Evolutionary conservation across 2,888 invertebrate genomes (phyloP), one percentile per base, ranked within the genome.

Genomic region (Xestia ashworthii): DNA sequence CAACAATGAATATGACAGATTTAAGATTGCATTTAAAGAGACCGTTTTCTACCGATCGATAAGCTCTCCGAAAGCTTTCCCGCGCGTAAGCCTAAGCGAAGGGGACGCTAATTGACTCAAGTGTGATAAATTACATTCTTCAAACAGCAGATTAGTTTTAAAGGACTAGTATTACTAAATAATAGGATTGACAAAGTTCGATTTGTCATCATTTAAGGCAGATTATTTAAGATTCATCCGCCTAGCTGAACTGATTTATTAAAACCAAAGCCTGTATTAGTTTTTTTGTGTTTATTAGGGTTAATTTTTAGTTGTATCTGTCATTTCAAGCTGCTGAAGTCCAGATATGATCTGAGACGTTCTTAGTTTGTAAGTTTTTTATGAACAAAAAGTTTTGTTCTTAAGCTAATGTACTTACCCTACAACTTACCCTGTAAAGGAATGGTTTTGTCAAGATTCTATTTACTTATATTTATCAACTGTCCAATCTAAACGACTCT

Each of bases 31-130:
- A 5, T 12, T 32, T 55, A 78, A 76, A 50, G 11, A 44, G 65
- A 22, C 50, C 3, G 66, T 65, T 69, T n/a, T 19, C 50, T 19
- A 60, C n/a, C 71, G 64, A 73, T 72, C 55, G 32, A 80, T 79
- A 64, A 48, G n/a, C 32, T 32, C 50, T 62, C 44, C 32, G 9
- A 58, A 48, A 32, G 55, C 48, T 25, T 78, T 22, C 53, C 58
- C 58, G 16, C 16, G 50, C 25, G 44, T 60, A 25, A 55, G 12
- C 32, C 65, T 11, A 25, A 32, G 38, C 1, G 22, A 53, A 66
- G 74, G 80, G 80, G 58, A 14, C 38, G 58, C 74, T 80, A 80
- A 66, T 80, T 80, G 80, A 60, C 44, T 73, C 58, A 32, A 80
- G 65, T 46, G 58, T 66, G 55, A 72, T 78, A 41, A 72, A 78